Evolutionary conservation across 2,113 vertebrate genomes (phyloP).

Genomic region (Antechinus flavipes): DNA sequence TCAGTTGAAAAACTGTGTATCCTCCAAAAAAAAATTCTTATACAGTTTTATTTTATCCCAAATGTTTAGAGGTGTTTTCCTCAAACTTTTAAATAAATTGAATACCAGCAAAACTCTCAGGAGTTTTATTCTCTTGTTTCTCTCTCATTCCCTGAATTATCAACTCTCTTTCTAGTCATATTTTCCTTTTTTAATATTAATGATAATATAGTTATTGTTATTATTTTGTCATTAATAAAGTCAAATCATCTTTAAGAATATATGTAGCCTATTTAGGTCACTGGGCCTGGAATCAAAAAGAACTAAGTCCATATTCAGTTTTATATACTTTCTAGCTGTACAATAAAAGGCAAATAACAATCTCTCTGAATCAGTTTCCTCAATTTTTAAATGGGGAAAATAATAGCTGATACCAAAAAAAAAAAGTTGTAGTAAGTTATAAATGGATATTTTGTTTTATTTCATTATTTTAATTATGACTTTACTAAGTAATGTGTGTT

Average conservation of each 20-base stretch:
- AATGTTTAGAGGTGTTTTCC: background rate
- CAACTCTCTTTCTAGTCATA: background rate
- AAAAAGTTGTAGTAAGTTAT: background rate
- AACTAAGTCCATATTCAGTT: background rate
- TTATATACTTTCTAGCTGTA: background rate
- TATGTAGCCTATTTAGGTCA: too few species aligned
- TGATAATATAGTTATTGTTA: too few species aligned
- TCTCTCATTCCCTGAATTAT: background rate
- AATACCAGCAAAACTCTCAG: background rate
- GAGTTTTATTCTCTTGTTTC: background rate
- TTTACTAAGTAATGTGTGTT: background rate
- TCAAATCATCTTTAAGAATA: background rate
- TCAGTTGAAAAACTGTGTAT: background rate
- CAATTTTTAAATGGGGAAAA: background rate
- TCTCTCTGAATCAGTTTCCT: background rate
- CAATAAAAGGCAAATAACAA: background rate
- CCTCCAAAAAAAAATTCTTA: background rate
- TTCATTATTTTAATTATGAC: too few species aligned
- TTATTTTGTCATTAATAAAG: background rate
- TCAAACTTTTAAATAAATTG: background rate
- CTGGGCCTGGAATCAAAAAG: too few species aligned
- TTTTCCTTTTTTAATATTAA: background rate
- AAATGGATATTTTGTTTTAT: background rate
- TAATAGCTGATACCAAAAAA: background rate
- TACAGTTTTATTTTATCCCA: background rate